phyloP scores from a whole-genome alignment of 1,140 invertebrate genomes.

The Phortica variegata region DNA sequence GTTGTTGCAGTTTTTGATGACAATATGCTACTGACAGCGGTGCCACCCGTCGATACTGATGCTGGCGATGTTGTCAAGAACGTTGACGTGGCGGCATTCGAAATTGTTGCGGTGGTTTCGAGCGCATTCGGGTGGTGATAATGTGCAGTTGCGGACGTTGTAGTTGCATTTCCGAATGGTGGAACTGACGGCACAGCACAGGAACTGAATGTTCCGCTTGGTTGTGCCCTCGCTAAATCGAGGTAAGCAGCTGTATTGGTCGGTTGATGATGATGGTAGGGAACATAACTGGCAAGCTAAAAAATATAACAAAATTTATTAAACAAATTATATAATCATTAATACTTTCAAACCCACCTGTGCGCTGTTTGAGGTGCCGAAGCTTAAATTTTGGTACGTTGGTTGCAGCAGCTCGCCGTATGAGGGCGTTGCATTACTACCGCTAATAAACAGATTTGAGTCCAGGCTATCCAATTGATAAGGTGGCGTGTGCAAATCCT shows the following conservation, averaged over 20 bases:
- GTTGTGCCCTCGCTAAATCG: too few relatives aligned
- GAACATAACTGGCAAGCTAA: slow-evolving; percentile 7
- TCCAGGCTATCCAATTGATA: slow-evolving; percentile 37
- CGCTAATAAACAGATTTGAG: slow-evolving; percentile 32
- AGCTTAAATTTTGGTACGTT: slow-evolving; percentile 33
- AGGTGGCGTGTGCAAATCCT: slow-evolving; percentile 22
- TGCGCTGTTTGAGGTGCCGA: slow-evolving; percentile 16
- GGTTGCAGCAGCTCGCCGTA: slow-evolving; percentile 43
- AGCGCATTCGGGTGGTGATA: slow-evolving; percentile 31
- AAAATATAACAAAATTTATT: not conserved
- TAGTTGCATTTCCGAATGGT: slow-evolving; percentile 46
- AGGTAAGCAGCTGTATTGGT: not conserved
- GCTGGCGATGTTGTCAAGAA: not conserved
- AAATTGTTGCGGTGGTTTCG: slow-evolving; percentile 32
- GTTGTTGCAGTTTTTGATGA: too few relatives aligned
- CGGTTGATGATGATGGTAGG: slow-evolving; percentile 9
- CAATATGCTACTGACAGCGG: slow-evolving; percentile 1
- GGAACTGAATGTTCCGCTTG: slow-evolving; percentile 33
- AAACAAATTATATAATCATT: not conserved
- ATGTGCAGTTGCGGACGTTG: slow-evolving; percentile 36
- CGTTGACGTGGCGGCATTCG: slow-evolving; percentile 22
- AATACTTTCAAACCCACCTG: slow-evolving; percentile 26
- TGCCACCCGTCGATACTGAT: slow-evolving; percentile 17
- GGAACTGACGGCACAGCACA: slow-evolving; percentile 49
- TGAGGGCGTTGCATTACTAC: slow-evolving; percentile 37